A percentile compares a stretch with the other conserved stretches of the same genome.
Evolutionary conservation across 64 coral and sea anemone genomes (phyloP).

Genomic region (Actinia tenebrosa): DNA sequence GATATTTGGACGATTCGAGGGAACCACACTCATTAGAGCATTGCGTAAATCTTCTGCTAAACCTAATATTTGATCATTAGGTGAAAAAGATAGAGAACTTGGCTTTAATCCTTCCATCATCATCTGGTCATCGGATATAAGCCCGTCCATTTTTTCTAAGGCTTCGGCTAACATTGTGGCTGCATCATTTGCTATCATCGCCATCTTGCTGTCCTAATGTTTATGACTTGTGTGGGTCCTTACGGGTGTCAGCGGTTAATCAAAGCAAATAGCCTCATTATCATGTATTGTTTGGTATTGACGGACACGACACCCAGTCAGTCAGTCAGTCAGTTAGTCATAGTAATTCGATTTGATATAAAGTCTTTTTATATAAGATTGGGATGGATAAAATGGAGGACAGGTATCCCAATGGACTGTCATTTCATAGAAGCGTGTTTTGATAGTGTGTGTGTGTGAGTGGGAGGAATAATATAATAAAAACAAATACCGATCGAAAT

Average conservation of each 20-base stretch:
- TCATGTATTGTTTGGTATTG: background rate
- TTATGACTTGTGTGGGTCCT: background rate
- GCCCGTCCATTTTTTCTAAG: constrained; percentile 87
- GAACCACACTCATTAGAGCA: background rate
- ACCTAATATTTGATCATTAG: constrained; percentile 46
- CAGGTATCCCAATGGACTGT: too few relatives aligned
- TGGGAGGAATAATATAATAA: too few relatives aligned
- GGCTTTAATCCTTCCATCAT: constrained; percentile 78
- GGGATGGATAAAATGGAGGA: too few relatives aligned
- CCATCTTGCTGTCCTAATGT: constrained; percentile 60
- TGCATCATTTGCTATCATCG: constrained; percentile 79
- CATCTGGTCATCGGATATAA: constrained; percentile 84
- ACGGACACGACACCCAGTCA: background rate
- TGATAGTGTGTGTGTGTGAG: too few relatives aligned
- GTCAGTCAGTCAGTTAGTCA: too few relatives aligned
- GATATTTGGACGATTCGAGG: constrained; percentile 27
- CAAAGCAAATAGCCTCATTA: constrained; percentile 2
- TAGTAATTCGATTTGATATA: too few relatives aligned
- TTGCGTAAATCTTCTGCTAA: constrained; percentile 63
- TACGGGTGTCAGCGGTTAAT: constrained; percentile 20
- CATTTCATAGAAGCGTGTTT: too few relatives aligned
- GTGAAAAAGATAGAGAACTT: constrained; percentile 27
- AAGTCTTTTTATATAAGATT: too few relatives aligned
- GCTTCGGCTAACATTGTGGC: constrained; percentile 88
- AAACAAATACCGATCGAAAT: too few relatives aligned